Evolutionary conservation across 2,888 invertebrate genomes (phyloP), one percentile per base, ranked within the genome.

Genomic region (Drosophila helvetica): DNA sequence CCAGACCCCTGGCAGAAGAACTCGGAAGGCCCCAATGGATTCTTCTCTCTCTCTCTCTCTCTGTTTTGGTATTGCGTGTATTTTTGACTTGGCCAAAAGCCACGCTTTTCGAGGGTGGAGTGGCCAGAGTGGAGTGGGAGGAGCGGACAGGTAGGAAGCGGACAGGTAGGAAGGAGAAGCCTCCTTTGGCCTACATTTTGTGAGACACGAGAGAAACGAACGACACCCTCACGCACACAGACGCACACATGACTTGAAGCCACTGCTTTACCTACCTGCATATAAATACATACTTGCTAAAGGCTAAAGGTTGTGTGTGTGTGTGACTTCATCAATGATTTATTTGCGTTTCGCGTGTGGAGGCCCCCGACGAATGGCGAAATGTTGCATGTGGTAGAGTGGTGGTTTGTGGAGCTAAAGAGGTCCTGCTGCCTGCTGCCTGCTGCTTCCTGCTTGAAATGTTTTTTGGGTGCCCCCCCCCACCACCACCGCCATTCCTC

Each of bases 341-440:
- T 86, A 86, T 86, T 85, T 81, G 87, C 71, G 74, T 78, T 81
- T 86, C 88, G 85, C 85, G 85, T 86, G 85, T 74, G 75, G 55
- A 66, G 22, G 15, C 38, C 38, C 38, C 38, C 38, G 38, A 22
- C 22, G 33, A 38, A 38, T 38, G 15, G 76, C 73, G 58, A 72
- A 72, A 69, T 58, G 60, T 74, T 33, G 43, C 56, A 38, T 67
- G 66, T 56, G 46, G 46, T 27, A 48, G 54, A 63, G 63, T 45
- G 30, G 10, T 30, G 30, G n/a, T n/a, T n/a, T n/a, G 30, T 30
- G 30, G 12, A 30, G 30, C n/a, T n/a, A n/a, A 33, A 15, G 38
- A 46, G 27, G 56, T 46, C 30, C 52, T 52, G 56, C 45, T 68
- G 57, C 72, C 60, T 83, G 22, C 22, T 3, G 85, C 77, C 10